phyloP scores from a whole-genome alignment of 2,113 vertebrate species.

The Ophthalmolycus amberensis region DNA sequence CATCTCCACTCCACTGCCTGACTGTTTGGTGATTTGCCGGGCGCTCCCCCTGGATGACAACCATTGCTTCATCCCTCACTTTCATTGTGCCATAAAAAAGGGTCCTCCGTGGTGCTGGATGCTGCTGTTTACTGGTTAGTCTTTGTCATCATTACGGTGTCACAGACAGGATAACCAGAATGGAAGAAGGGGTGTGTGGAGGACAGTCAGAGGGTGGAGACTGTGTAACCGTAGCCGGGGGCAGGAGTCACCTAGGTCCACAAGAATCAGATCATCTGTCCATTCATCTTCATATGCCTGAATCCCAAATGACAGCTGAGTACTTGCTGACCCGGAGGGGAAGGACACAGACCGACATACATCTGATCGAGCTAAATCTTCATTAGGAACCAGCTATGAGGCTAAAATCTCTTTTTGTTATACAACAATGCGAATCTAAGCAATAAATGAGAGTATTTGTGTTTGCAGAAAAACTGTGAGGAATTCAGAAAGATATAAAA shows the following conservation, averaged over 20 bases:
- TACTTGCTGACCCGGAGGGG: constrained; percentile 44
- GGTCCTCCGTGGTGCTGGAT: constrained; percentile 66
- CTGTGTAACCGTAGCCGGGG: constrained; percentile 45
- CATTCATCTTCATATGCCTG: constrained; percentile 78
- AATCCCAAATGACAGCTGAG: constrained; percentile 66
- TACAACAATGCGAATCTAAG: constrained; percentile 33
- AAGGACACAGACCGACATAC: constrained; percentile 40
- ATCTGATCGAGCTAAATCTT: constrained; percentile 39
- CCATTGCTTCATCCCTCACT: constrained; percentile 79
- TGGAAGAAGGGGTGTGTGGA: constrained; percentile 34
- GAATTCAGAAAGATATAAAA: constrained; percentile 54
- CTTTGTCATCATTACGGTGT: constrained; percentile 83
- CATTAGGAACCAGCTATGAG: constrained; percentile 29
- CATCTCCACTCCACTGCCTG: constrained; percentile 48
- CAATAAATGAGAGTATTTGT: constrained; percentile 51
- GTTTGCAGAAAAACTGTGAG: constrained; percentile 43
- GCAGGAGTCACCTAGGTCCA: constrained; percentile 60
- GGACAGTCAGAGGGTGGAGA: constrained; percentile 44
- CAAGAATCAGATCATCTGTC: constrained; percentile 73
- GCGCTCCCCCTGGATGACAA: constrained; percentile 61
- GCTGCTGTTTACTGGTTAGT: constrained; percentile 75
- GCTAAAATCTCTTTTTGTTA: constrained; percentile 40
- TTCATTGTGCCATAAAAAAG: constrained; percentile 81
- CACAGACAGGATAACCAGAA: constrained; percentile 73
- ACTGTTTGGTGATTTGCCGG: constrained; percentile 74